Base-by-base conservation (phyloP, 2,113 vertebrate species). In the Lucifuga dentata region DNA sequence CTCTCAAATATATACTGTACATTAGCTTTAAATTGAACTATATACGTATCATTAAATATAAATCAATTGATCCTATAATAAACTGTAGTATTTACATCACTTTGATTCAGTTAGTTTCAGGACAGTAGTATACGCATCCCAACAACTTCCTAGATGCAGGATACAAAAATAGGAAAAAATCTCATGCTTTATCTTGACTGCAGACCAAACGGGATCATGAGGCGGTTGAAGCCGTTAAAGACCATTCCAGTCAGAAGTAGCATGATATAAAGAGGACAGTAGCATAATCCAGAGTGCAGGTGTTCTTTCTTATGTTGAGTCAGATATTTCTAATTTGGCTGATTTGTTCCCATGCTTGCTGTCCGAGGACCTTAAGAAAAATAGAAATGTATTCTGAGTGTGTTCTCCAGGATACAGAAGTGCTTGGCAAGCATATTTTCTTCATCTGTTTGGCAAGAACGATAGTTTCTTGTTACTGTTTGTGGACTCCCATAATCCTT, bases 161-260 rank as follows among this genome's bases (percentile, higher is more conserved):
- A 57, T 89, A 86, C 68, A 90, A 90, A 90, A 88, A 82, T 84
- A 87, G 69, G 62, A 77, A 80, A 84, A 76, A 81, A 60, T 74
- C 55, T 58, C 67, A 56, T 62, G 58, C 76, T 51, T 59, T 21
- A 38, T 78, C 70, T 39, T 20, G 68, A 78, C 73, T 63, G 63
- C 44, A 56, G 81, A 65, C 73, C 73, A 46, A 66, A 60, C 39
- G 17, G 24, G 68, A 83, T 81, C 70, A 51, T 9, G 53, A 76
- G 70, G 58, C 73, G 73, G 50, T 71, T 24, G 68, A 63, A 67
- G 69, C 69, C 62, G 5, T 45, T 40, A 63, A 59, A 58, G 75
- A 81, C 71, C 50, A 79, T 76, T 39, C 29, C 16, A 70, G 64
- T 75, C 59, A 41, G 41, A 67, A 2, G 36, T 48, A 58, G 72